Evolutionary conservation across 2,113 vertebrate genomes (phyloP), one percentile per base, ranked within the genome.

Genomic region (Notechis scutatus): DNA sequence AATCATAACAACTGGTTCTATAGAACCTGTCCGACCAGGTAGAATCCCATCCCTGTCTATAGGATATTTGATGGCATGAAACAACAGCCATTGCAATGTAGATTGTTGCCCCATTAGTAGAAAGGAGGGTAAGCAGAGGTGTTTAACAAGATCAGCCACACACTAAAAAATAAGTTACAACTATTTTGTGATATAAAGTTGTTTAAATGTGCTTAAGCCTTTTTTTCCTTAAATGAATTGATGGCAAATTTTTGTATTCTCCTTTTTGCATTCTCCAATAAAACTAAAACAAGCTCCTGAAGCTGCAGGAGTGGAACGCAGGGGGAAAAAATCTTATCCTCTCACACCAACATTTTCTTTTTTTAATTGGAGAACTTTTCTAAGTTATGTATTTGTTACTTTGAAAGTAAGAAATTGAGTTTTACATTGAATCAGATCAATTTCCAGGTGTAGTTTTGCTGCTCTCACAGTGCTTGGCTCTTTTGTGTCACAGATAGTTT

Each of bases 321-420:
- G n/a, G 34, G 34, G 5, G 39, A 90, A 14, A 14, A 5, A 54
- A 8, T 50, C 29, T 3, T 0, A 0, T 39, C 9, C n/a, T 18
- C 34, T 54, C 69, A 39, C 26, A 0, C 12, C 89, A 59, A 52
- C 55, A 61, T 8, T 0, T 89, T 92, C 50, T 91, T 34, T 5
- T 74, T 39, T 15, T 50, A 81, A 81, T 5, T 81, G 6, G 87
- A 52, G 56, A 42, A 95, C 50, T n/a, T 69, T 55, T 59, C 26
- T 11, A 10, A 56, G 14, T 69, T 87, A n/a, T 14, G 14, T 74
- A 69, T 87, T 69, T 55, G 45, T 88, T 39, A 74, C 52, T 52
- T 57, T 34, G 69, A 26, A 87, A 45, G 9, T 20, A 50, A 0
- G 1, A 24, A 87, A 9, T 50, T 90, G 6, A 21, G 12, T 87